phyloP scores from a whole-genome alignment of 2,888 invertebrate species.

The Ochropleura leucogaster region DNA sequence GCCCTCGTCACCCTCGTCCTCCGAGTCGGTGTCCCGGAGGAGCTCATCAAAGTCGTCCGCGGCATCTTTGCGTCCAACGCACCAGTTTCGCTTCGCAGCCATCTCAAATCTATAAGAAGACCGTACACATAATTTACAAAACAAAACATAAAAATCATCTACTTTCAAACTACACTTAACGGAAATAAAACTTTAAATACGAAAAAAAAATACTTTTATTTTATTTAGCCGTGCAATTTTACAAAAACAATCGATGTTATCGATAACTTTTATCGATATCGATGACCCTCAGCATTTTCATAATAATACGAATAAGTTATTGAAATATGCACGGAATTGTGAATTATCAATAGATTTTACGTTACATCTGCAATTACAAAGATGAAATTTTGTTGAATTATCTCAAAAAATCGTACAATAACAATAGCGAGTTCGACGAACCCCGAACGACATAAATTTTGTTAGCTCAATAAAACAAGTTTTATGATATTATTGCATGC shows the following conservation, averaged over 20 bases:
- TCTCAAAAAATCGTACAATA: too few relatives aligned
- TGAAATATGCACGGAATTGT: constrained; percentile 3
- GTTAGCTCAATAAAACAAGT: neutral
- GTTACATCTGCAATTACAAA: neutral
- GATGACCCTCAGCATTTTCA: constrained; percentile 1
- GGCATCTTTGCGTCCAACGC: neutral
- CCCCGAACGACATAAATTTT: neutral
- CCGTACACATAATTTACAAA: too few relatives aligned
- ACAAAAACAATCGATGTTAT: neutral
- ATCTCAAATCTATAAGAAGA: neutral
- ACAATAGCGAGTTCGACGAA: too few relatives aligned
- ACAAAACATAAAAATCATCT: too few relatives aligned
- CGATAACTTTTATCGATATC: too few relatives aligned
- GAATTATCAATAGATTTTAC: neutral
- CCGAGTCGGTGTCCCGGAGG: neutral
- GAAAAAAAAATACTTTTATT: neutral
- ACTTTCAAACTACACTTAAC: too few relatives aligned
- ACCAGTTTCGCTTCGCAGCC: neutral
- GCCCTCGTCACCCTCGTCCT: neutral
- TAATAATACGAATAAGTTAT: neutral
- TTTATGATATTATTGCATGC: neutral
- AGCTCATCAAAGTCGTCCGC: neutral
- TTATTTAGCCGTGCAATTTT: neutral
- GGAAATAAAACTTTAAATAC: too few relatives aligned
- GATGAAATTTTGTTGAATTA: too few relatives aligned